These are phyloP conservation scores for Leptosomus discolor DNA, from an alignment of 2,113 vertebrate genomes.

Conservation along the genomic window DNA sequence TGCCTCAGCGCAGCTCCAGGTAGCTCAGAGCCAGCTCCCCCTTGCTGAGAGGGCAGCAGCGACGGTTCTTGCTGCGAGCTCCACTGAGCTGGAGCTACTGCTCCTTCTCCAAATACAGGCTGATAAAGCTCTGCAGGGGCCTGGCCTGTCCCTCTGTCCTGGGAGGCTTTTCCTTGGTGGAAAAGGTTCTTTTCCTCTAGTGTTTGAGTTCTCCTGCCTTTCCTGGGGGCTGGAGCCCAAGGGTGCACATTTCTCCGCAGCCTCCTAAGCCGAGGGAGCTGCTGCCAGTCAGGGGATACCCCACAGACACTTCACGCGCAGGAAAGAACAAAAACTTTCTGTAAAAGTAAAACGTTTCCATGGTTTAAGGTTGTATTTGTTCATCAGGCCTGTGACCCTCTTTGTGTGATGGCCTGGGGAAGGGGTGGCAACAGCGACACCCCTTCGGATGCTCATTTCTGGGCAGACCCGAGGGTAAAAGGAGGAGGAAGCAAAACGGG, in stretches of 20 bases:
- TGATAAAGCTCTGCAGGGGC: no score
- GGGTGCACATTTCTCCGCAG: no score
- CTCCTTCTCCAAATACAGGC: no score
- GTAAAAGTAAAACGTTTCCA: not conserved
- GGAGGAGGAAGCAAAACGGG: not conserved
- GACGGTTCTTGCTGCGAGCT: no score
- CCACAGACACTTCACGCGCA: no score
- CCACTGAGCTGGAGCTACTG: no score
- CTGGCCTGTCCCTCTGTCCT: no score
- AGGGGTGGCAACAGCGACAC: no score
- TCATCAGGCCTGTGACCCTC: no score
- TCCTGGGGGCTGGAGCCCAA: not conserved
- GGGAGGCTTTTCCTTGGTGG: not conserved
- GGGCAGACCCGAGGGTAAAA: not conserved
- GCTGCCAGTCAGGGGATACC: not conserved
- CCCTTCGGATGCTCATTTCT: not conserved
- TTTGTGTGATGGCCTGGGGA: no score
- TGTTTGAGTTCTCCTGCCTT: not conserved
- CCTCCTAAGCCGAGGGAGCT: not conserved
- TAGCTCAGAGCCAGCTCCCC: not conserved
- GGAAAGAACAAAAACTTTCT: not conserved
- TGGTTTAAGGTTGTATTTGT: no score
- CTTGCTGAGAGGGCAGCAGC: not conserved
- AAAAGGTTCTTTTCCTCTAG: not conserved
- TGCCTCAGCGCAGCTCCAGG: not conserved